Base-by-base conservation (phyloP, 2,888 invertebrate genomes). In the Eurytoma adleriae region DNA sequence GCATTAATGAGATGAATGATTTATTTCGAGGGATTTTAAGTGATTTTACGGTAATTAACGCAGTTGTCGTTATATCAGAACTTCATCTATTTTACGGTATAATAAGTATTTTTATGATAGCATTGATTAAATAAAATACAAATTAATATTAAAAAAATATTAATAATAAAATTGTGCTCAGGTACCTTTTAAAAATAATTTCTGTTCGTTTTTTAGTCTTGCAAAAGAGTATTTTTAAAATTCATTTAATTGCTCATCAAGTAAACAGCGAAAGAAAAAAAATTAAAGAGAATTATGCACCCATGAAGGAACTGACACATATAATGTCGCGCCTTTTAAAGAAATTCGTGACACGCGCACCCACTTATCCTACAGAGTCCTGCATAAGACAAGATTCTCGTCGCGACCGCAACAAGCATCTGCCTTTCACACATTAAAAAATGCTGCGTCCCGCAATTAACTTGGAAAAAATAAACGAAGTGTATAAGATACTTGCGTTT, bases 321-420 rank as follows among this genome's bases (percentile, higher is more conserved):
- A 27, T 64, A 56, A 66, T 57, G 71, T 50, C 70, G 40, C 40
- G 71, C 69, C 71, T 78, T 78, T 71, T 78, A 71, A 71, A 62
- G 57, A 27, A 64, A 71, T 71, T 59, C 59, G 67, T 18, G 67
- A 68, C 67, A n/a, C 59, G 59, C 18, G 54, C n/a, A 18, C 61
- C 54, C 64, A 52, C 30, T 64, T 64, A 52, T 30, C 27, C n/a
- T 4, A 54, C 54, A 64, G 50, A 24, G 50, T 40, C 50, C n/a
- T n/a, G 13, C 1, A 18, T 13, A 68, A 54, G 54, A 52, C 13
- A 52, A 54, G 50, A 4, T 12, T 3, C 12, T 52, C 24, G 20
- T 12, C 16, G 40, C n/a, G n/a, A 12, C 27, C 13, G 27, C 54
- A n/a, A 4, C 18, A n/a, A 1, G 52, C 14, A 40, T 54, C 54